These are phyloP conservation scores for Eulemur rubriventer DNA, from an alignment of 2,797 vertebrate species.

Conservation along the genomic window DNA sequence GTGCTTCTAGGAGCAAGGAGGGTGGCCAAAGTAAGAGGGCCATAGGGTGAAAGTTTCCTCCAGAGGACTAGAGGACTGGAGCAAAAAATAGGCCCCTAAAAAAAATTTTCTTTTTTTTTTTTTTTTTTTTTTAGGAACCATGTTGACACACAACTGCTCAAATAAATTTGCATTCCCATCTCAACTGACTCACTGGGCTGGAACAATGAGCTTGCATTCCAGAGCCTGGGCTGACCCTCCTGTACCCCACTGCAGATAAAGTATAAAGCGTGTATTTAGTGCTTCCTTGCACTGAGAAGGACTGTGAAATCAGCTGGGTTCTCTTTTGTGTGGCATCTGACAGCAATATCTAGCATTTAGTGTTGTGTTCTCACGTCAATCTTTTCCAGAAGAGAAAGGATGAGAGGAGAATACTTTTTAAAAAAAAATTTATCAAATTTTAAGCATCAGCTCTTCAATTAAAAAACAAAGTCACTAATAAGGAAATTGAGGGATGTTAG, in stretches of 20 bases:
- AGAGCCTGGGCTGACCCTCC: not conserved
- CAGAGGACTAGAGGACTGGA: not conserved
- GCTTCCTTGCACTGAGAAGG: not conserved
- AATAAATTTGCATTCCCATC: constrained; percentile 53
- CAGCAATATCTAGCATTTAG: not conserved
- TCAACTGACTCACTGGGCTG: constrained; percentile 57
- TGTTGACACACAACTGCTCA: not conserved
- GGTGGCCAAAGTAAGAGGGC: not conserved
- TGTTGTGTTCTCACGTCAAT: not conserved
- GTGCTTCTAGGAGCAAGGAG: not conserved
- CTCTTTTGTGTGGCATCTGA: not conserved
- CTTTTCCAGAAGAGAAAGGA: not conserved
- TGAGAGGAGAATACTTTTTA: not conserved
- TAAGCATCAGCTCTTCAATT: not conserved
- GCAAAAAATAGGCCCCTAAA: not conserved
- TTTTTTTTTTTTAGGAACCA: not conserved
- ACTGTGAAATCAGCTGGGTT: not conserved
- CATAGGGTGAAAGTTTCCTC: not conserved
- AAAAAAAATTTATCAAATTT: not conserved
- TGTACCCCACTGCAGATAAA: not conserved
- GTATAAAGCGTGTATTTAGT: constrained; percentile 9
- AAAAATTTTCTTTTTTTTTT: too few species aligned
- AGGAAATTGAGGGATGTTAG: not conserved
- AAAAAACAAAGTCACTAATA: not conserved
- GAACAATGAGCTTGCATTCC: constrained; percentile 62